Conservation (phyloP, 2,888 invertebrate species). For the Dyspetes luteomarginatus region DNA sequence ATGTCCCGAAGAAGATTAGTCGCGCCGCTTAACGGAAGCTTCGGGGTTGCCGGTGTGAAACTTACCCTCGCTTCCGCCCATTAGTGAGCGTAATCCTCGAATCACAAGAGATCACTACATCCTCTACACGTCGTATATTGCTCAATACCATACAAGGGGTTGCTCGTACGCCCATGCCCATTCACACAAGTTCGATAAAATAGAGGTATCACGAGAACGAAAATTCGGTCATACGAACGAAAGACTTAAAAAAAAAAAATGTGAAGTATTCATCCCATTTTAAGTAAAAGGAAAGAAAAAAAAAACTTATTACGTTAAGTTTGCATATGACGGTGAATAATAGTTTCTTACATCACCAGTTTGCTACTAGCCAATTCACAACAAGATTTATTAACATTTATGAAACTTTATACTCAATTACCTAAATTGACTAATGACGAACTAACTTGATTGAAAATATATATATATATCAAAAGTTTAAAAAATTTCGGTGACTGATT, state of each 20-base stretch:
- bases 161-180: background rate
- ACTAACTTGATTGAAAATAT: too few species aligned
- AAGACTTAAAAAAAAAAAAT: background rate
- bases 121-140: slow-evolving; percentile 29
- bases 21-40: slow-evolving; percentile 65
- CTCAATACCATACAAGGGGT: background rate
- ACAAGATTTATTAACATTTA: too few species aligned
- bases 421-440: too few species aligned
- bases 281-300: too few species aligned
- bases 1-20: slow-evolving; percentile 57
- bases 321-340: too few species aligned
- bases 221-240: background rate
- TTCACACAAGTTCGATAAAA: slow-evolving; percentile 9
- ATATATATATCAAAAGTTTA: too few species aligned
- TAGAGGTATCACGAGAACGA: slow-evolving; percentile 39
- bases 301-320: too few species aligned
- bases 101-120: slow-evolving; percentile 54
- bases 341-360: too few species aligned
- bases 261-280: too few species aligned
- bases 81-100: slow-evolving; percentile 57
- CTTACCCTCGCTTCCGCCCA: slow-evolving; percentile 57
- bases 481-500: too few species aligned
- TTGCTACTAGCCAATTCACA: too few species aligned
- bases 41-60: slow-evolving; percentile 30
- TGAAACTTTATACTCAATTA: too few species aligned